Evolutionary conservation across 2,888 invertebrate species (phyloP).

Genomic region (Aromia moschata): DNA sequence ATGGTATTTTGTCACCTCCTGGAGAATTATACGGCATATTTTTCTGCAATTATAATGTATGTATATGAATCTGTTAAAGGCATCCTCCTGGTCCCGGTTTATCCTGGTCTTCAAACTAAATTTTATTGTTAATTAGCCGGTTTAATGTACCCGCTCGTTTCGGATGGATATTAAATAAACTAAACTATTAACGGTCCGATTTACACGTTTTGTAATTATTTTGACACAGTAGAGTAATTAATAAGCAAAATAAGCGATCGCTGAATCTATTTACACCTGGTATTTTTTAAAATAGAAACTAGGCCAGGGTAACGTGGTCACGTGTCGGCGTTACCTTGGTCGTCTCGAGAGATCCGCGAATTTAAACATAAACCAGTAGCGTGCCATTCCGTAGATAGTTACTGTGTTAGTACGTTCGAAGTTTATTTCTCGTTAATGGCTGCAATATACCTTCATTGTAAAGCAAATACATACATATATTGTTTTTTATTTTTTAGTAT

Average conservation of each 20-base stretch:
- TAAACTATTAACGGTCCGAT: not conserved
- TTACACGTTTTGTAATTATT: conserved; percentile 5
- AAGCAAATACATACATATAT: too few relatives aligned
- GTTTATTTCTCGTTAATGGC: not conserved
- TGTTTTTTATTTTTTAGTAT: too few relatives aligned
- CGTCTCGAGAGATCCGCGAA: conserved; percentile 41
- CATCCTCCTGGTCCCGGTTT: too few relatives aligned
- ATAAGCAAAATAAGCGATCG: conserved; percentile 20
- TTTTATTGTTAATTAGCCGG: too few relatives aligned
- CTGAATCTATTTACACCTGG: conserved; percentile 17
- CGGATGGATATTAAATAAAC: not conserved
- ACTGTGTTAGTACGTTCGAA: too few relatives aligned
- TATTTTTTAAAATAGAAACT: conserved; percentile 47
- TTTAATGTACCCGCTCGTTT: too few relatives aligned
- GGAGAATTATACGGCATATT: too few relatives aligned
- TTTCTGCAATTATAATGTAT: too few relatives aligned
- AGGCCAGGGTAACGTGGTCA: conserved; percentile 61
- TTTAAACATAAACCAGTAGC: conserved; percentile 26
- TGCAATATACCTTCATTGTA: too few relatives aligned
- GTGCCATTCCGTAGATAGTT: not conserved
- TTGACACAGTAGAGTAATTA: conserved; percentile 9
- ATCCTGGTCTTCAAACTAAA: too few relatives aligned
- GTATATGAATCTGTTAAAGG: too few relatives aligned
- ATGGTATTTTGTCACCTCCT: too few relatives aligned
- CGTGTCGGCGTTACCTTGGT: conserved; percentile 55